Conservation (phyloP, 1,140 invertebrate genomes). For the Cepaea nemoralis region DNA sequence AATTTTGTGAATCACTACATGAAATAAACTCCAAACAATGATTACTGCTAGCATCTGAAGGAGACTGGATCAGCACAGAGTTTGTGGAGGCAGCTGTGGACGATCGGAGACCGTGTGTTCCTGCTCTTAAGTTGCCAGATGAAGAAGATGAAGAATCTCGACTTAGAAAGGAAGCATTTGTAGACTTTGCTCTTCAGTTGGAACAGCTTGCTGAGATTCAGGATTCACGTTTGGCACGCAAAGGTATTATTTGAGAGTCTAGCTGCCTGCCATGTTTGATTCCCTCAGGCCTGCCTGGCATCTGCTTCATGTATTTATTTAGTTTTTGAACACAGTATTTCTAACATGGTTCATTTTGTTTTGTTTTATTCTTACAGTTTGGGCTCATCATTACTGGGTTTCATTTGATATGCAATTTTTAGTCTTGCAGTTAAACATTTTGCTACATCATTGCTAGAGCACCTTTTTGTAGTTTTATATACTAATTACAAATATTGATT, state of each 20-base stretch:
- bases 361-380: too few relatives aligned
- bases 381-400: too few relatives aligned
- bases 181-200: conserved; percentile 6
- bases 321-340: neutral
- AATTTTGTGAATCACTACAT: too few relatives aligned
- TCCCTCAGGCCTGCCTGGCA: neutral
- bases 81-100: conserved; percentile 3
- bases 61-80: neutral
- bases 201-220: conserved; percentile 20
- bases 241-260: conserved; percentile 5
- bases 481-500: too few relatives aligned
- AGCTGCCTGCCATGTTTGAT: neutral
- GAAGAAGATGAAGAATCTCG: conserved; percentile 5
- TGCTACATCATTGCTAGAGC: too few relatives aligned
- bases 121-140: neutral
- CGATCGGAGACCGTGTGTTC: neutral
- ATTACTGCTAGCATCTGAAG: neutral
- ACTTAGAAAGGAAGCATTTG: neutral
- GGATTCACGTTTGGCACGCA: neutral
- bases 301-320: neutral
- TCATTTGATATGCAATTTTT: too few relatives aligned
- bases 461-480: too few relatives aligned
- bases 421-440: too few relatives aligned
- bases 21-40: neutral
- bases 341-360: too few relatives aligned